phyloP scores from a whole-genome alignment of 2,113 vertebrate genomes.

The Cyrtonyx montezumae region DNA sequence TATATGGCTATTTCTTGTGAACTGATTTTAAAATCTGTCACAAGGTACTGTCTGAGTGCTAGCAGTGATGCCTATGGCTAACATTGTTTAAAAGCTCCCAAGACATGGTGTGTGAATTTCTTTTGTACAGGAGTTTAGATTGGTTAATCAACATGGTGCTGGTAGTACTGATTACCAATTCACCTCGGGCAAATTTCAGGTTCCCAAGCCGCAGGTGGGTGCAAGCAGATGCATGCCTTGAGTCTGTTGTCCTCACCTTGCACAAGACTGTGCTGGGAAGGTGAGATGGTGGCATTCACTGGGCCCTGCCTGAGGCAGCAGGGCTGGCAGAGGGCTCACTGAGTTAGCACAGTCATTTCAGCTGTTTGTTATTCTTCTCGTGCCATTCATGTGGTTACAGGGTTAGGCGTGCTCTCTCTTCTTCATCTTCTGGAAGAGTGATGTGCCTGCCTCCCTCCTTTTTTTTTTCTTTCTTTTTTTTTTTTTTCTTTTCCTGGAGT shows the following conservation, averaged over 20 bases:
- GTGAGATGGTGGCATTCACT: not conserved
- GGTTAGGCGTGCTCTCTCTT: not conserved
- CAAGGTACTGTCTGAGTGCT: not conserved
- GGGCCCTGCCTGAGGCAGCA: fast-evolving
- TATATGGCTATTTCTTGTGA: not conserved
- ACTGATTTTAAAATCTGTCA: slow-evolving; percentile 9
- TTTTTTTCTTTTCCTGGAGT: not conserved
- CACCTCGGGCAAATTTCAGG: not conserved
- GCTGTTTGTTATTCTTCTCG: not conserved
- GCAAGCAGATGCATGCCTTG: not conserved
- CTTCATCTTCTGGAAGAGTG: not conserved
- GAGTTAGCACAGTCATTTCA: not conserved
- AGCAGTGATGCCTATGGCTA: not conserved
- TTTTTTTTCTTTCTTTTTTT: too few relatives aligned
- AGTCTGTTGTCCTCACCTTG: not conserved
- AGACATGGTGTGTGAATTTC: not conserved
- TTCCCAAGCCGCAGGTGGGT: not conserved
- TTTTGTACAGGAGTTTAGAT: not conserved
- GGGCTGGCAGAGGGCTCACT: not conserved
- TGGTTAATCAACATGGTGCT: not conserved
- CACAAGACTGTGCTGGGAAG: not conserved
- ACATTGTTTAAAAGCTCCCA: not conserved
- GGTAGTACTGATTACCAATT: not conserved
- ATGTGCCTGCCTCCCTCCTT: fast-evolving
- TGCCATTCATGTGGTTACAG: not conserved